Evolutionary conservation across 2,888 invertebrate genomes (phyloP).

Genomic region (Drosophila fungiperda): DNA sequence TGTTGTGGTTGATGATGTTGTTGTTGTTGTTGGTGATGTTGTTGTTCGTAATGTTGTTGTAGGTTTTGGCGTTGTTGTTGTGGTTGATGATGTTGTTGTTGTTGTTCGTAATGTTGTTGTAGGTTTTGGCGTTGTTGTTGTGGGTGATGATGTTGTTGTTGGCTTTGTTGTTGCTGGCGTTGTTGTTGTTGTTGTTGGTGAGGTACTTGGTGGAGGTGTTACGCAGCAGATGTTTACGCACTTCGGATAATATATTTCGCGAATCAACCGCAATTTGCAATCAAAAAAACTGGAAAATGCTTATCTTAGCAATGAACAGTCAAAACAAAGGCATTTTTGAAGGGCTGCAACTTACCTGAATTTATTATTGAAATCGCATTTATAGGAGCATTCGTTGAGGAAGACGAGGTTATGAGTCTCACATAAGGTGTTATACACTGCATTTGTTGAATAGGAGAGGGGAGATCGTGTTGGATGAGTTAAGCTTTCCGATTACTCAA

Average conservation of each 20-base stretch:
- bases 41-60: neutral
- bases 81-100: neutral
- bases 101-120: neutral
- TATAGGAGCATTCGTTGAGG: neutral
- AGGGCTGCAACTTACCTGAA: neutral
- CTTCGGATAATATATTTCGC: neutral
- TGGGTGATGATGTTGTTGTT: neutral
- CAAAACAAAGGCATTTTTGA: neutral
- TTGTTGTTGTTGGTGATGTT: neutral
- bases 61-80: neutral
- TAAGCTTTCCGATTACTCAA: neutral
- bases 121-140: neutral
- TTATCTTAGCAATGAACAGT: neutral
- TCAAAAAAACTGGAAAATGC: neutral
- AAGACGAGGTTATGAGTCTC: neutral
- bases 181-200: neutral
- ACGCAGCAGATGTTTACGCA: conserved; percentile 42
- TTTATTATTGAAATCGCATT: neutral
- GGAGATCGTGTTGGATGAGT: neutral
- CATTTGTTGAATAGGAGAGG: neutral
- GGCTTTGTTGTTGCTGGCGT: fast-evolving
- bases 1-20: no score
- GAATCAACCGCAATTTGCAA: neutral
- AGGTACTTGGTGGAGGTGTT: conserved; percentile 5
- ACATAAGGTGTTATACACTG: neutral